A percentile compares a stretch with the other conserved stretches of the same genome.
phyloP scores from a whole-genome alignment of 2,113 vertebrate species.

The Kryptolebias marmoratus region DNA sequence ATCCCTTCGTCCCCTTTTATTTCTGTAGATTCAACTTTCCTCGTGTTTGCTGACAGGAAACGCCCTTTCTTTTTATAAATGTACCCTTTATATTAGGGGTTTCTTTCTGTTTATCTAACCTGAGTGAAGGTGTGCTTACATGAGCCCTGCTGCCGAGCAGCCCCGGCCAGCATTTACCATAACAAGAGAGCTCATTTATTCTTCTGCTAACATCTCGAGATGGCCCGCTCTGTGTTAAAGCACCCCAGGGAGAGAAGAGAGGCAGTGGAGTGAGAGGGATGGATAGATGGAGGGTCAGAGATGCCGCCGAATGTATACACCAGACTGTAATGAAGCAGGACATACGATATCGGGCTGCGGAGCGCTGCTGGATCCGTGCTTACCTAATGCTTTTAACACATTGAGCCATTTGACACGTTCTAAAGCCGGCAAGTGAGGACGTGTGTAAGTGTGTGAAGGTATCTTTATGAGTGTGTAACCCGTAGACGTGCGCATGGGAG shows the following conservation, averaged over 20 bases:
- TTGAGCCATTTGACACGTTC: slow-evolving; percentile 78
- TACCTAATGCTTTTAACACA: slow-evolving; percentile 85
- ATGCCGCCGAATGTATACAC: slow-evolving; percentile 75
- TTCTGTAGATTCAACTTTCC: slow-evolving; percentile 17
- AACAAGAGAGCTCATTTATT: slow-evolving; percentile 70
- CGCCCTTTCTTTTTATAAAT: slow-evolving; percentile 22
- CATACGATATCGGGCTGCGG: slow-evolving; percentile 74
- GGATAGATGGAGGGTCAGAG: slow-evolving; percentile 68
- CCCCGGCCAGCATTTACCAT: slow-evolving; percentile 54
- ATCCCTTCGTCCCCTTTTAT: slow-evolving; percentile 2
- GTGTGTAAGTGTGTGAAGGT: slow-evolving; percentile 12
- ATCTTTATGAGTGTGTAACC: slow-evolving; percentile 23
- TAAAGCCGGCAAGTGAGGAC: slow-evolving; percentile 52
- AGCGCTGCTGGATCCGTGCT: slow-evolving; percentile 78
- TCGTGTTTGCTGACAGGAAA: slow-evolving; percentile 41
- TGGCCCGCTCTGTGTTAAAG: slow-evolving; percentile 63
- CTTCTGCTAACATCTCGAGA: slow-evolving; percentile 70
- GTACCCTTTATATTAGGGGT: slow-evolving; percentile 7
- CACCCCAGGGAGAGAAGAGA: slow-evolving; percentile 55
- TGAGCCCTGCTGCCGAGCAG: slow-evolving; percentile 37
- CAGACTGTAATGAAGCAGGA: slow-evolving; percentile 81
- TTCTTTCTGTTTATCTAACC: slow-evolving; percentile 18
- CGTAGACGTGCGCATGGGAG: neutral
- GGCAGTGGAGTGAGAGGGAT: slow-evolving; percentile 41
- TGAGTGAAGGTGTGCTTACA: slow-evolving; percentile 20